Evolutionary conservation across 1,140 invertebrate species (phyloP), one percentile per base, ranked within the genome.

Genomic region (Bombus waltoni): DNA sequence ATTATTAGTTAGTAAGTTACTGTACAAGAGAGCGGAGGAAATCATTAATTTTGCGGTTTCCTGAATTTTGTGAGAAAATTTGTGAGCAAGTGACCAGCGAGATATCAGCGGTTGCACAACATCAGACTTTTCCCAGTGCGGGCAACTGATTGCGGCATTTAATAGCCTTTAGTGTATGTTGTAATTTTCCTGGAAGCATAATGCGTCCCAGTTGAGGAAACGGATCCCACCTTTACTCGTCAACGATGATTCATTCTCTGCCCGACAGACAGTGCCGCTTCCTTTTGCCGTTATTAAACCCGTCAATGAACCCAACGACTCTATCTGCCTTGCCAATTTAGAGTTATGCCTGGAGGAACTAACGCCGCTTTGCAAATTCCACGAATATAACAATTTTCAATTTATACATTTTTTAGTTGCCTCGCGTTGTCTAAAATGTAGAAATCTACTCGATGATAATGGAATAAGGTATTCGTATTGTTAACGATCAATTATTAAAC

Each of bases 141-240:
- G 83, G 75, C 75, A 88, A 70, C 88, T 82, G 87, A 35, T 72
- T 66, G 73, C 57, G 38, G 62, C 53, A 73, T 86, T 89, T 89
- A 89, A 88, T 32, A 53, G 74, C 47, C 53, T 57, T 42, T 72
- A 28, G n/a, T 18, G n/a, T 32, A 65, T 89, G 88, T 89, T 65
- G 87, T 79, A 89, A 89, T 80, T 85, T 76, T 59, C 81, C 88
- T 89, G 72, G 53, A 81, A 86, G 72, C 72, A 86, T 89, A 89
- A 83, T 86, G 53, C 65, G 74, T 82, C 62, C 83, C 53, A 75
- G 68, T 85, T 65, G 71, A 88, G 76, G 87, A 89, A 89, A 83
- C 80, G 85, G 62, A 87, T 89, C 84, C 84, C 77, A 87, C 85
- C 88, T 83, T 89, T 76, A 40, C 85, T 59, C 65, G 35, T 65